Base-by-base conservation (phyloP, 92 coral and sea anemone species). In the Porites rus region DNA sequence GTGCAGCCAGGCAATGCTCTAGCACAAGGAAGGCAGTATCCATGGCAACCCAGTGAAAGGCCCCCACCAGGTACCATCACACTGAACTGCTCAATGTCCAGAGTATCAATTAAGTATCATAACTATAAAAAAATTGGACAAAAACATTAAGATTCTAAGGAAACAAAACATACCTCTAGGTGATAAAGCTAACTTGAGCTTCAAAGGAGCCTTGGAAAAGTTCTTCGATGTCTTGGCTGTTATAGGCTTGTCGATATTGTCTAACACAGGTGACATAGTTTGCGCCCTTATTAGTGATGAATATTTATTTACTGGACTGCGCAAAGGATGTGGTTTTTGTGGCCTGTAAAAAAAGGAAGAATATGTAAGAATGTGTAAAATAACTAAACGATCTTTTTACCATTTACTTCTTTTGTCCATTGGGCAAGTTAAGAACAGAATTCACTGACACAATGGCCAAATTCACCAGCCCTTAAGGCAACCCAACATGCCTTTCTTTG, bases 291-390 rank as follows among this genome's bases (percentile, higher is more conserved):
- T 76, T 9, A 97, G 79, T 1, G 96, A 75, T 0, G 98, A 88
- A 24, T 95, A 87, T 69, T 86, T 85, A 46, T 84, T 83, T 14
- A 91, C 96, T n/a, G 98, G 98, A 64, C 98, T 94, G 54, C 94
- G 94, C 69, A 94, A 88, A 43, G 98, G 98, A 90, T 94, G 98
- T 16, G 98, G 98, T 71, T 94, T 94, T 78, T 88, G 92, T 31
- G 85, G 69, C 67, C 98, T 94, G 84, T 7, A 54, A 72, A 69
- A 54, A 81, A 69, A 72, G 79, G 17, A n/a, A 43, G 50, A 63
- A 16, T 25, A 0, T 56, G 6, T 25, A 25, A 19, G 51, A 72
- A 11, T 18, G 10, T 52, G 38, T 46, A 18, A 62, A 62, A n/a
- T 7, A 14, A 62, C 22, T 3, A 4, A 38, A 38, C 4, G 46